Base-by-base conservation (phyloP, 2,797 vertebrate species). In the Lagorchestes hirsutus region DNA sequence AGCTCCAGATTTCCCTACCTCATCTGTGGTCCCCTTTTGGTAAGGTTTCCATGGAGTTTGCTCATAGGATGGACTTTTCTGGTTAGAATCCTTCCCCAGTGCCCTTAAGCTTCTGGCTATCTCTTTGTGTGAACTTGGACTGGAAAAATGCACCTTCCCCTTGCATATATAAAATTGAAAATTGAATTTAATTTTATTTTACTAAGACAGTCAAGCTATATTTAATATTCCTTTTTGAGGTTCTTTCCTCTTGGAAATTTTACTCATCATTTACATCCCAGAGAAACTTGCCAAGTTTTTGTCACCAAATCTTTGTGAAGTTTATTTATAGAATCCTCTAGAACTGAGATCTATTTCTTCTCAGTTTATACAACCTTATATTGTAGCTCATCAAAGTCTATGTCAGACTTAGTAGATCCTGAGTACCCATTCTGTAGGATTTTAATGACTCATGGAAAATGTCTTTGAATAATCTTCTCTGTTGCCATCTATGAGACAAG, bases 401-500 rank as follows among this genome's bases (percentile, higher is more conserved):
- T 59, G 58, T 59, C 10, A 59, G 58, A 31, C 29, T 59, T 59
- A 59, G 27, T 31, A 29, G 29, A 59, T 59, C 58, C 29, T 11
- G 28, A 59, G 29, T 29, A 31, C 29, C 58, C 24, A 59, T 59
- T 59, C 29, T 59, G 58, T 59, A 59, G 29, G 58, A 31, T 59
- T 59, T 31, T 11, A 59, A 59, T 31, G 58, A 59, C 0, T 9
- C 55, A 28, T 92, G 40, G 59, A 92, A 96, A 95, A 55, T 91
- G 40, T 12, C 91, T 93, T 90, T 54, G 52, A 59, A 52, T 3
- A 67, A 91, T 90, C 46, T 57, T 93, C 34, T 94, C 74, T 40
- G 56, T 93, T 94, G 95, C 11, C 52, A 90, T 55, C 58, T 95
- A 93, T 96, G 91, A 50, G 62, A 57, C 28, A 82, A 27, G 46